Evolutionary conservation across 2,888 invertebrate genomes (phyloP).

Genomic region (Ceraclea dissimilis): DNA sequence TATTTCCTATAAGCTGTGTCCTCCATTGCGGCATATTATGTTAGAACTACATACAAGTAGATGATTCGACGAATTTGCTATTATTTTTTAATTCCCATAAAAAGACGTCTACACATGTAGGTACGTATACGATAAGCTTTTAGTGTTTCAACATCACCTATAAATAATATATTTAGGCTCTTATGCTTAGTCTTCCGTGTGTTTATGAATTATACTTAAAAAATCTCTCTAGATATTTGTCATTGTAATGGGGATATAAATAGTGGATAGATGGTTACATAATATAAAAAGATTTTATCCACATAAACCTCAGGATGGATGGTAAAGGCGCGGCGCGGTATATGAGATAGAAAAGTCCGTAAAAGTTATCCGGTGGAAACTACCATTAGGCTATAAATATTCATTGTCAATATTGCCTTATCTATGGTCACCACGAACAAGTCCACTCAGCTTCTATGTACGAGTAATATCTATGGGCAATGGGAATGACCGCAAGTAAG

Average conservation of each 20-base stretch:
- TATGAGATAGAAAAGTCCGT: not conserved
- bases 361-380: conserved; percentile 2
- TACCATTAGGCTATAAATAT: conserved; percentile 21
- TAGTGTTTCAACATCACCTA: not conserved
- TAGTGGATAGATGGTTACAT: not conserved
- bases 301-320: not conserved
- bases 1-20: too few relatives aligned
- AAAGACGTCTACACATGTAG: not conserved
- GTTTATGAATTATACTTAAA: not conserved
- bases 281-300: conserved; percentile 1
- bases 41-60: too few relatives aligned
- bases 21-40: too few relatives aligned
- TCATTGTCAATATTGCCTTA: conserved; percentile 21
- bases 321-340: not conserved
- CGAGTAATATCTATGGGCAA: not conserved
- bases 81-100: not conserved
- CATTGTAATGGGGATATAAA: not conserved
- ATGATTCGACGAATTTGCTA: too few relatives aligned
- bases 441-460: not conserved
- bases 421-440: conserved; percentile 10
- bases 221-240: not conserved
- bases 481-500: conserved; percentile 8
- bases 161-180: not conserved
- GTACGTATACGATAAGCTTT: not conserved
- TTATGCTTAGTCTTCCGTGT: too few relatives aligned